These are phyloP conservation scores for Glossosoma conforme DNA, from an alignment of 1,140 invertebrate species.

Conservation along the genomic window DNA sequence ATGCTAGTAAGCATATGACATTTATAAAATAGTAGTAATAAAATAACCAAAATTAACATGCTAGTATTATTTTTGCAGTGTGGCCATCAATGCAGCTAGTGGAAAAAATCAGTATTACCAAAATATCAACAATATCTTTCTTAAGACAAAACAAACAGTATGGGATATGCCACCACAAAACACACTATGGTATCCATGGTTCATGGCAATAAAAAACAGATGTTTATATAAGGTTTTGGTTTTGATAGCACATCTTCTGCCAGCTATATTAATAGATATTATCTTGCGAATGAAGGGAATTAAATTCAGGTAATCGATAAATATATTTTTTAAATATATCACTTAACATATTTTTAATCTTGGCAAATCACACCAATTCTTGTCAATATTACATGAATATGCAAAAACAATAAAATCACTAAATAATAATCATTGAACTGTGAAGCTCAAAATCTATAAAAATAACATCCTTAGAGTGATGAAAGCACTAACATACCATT, in stretches of 20 bases:
- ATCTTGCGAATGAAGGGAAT: slow-evolving; percentile 3
- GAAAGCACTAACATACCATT: no score
- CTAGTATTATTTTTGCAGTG: no score
- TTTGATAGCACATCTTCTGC: slow-evolving; percentile 18
- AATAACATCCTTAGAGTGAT: no score
- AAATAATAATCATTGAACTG: no score
- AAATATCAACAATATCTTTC: not conserved
- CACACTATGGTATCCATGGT: slow-evolving; percentile 15
- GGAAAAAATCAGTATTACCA: slow-evolving; percentile 4
- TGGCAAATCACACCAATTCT: no score
- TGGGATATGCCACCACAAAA: not conserved
- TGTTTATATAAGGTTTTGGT: slow-evolving; percentile 6
- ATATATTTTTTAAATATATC: no score
- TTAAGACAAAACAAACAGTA: not conserved
- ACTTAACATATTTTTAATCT: no score
- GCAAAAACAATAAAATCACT: no score
- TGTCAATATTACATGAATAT: no score
- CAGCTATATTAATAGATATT: slow-evolving; percentile 10
- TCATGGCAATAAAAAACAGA: slow-evolving; percentile 7
- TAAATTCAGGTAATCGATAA: slow-evolving; percentile 8
- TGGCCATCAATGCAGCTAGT: not conserved
- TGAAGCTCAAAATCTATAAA: no score
- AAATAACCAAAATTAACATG: no score
- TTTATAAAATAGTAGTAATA: no score
- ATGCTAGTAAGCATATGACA: not conserved